Conservation (phyloP, 2,797 vertebrate genomes). For the Pseudochirops corinnae region DNA sequence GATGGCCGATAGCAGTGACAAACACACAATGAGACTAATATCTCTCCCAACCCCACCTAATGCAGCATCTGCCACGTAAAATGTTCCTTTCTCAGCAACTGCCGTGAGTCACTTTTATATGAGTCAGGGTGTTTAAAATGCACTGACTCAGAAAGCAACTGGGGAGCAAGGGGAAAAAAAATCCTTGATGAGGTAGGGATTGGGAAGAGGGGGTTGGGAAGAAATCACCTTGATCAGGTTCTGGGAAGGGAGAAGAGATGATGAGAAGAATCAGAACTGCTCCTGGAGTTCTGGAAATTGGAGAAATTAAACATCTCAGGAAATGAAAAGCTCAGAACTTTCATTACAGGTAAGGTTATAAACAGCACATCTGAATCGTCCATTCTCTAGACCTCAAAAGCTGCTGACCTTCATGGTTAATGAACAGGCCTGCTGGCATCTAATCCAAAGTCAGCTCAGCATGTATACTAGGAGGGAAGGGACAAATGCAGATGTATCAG, state of each 20-base stretch:
- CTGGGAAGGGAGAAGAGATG: neutral
- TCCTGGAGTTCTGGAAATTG: conserved; percentile 56
- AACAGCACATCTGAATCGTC: neutral
- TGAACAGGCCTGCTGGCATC: rapidly evolving
- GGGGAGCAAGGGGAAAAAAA: neutral
- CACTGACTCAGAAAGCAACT: neutral
- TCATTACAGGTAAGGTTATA: no score
- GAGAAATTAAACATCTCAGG: conserved; percentile 62
- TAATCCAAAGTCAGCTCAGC: neutral
- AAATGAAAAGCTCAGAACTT: neutral
- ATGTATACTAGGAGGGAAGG: neutral
- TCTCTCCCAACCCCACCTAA: neutral
- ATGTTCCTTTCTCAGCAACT: conserved; percentile 5
- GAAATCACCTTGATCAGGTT: neutral
- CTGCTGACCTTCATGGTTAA: neutral
- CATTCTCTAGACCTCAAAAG: neutral
- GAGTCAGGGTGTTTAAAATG: conserved; percentile 12
- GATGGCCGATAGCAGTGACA: neutral
- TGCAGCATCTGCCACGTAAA: neutral
- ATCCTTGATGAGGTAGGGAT: conserved; percentile 35
- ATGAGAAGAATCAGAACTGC: conserved; percentile 51
- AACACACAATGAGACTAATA: neutral
- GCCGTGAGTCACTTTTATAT: conserved; percentile 17
- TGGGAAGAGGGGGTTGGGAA: neutral
- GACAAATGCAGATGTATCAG: conserved; percentile 38